Percentiles rank a stretch among this genome's conserved stretches.
Evolutionary conservation across 2,797 vertebrate species (phyloP).

Genomic region (Trichosurus vulpecula): DNA sequence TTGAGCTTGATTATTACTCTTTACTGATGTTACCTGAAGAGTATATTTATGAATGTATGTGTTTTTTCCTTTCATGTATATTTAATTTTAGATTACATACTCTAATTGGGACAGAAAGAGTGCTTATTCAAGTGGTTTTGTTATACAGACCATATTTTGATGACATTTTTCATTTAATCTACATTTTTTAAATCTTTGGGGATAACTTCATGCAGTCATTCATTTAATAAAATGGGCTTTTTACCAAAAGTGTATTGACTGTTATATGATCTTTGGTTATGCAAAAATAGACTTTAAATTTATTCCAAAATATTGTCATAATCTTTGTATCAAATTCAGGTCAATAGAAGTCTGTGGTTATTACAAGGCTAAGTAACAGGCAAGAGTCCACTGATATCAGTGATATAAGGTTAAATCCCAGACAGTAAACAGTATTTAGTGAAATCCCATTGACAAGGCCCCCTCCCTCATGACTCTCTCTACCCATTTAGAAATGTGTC

Average conservation of each 20-base stretch:
- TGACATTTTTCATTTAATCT: not conserved
- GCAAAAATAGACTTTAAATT: too few species aligned
- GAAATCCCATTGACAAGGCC: too few species aligned
- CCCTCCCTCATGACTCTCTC: too few species aligned
- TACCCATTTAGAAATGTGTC: too few species aligned
- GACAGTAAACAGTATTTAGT: too few species aligned
- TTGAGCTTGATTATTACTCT: not conserved
- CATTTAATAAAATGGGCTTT: not conserved
- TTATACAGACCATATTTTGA: not conserved
- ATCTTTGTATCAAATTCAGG: too few species aligned
- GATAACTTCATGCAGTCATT: not conserved
- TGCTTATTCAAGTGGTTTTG: not conserved
- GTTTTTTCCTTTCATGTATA: not conserved
- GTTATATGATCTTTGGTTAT: too few species aligned
- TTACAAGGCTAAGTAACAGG: too few species aligned
- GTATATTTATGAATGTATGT: not conserved
- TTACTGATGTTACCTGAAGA: not conserved
- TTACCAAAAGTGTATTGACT: not conserved
- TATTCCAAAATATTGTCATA: too few species aligned
- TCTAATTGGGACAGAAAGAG: not conserved
- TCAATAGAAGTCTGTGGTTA: too few species aligned
- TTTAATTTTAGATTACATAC: not conserved
- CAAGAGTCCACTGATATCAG: too few species aligned
- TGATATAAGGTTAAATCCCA: too few species aligned
- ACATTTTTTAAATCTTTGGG: not conserved